A percentile compares a stretch with the other conserved stretches of the same genome.
Conservation (phyloP, 1,140 invertebrate genomes). For the Neotoxoptera formosana region DNA sequence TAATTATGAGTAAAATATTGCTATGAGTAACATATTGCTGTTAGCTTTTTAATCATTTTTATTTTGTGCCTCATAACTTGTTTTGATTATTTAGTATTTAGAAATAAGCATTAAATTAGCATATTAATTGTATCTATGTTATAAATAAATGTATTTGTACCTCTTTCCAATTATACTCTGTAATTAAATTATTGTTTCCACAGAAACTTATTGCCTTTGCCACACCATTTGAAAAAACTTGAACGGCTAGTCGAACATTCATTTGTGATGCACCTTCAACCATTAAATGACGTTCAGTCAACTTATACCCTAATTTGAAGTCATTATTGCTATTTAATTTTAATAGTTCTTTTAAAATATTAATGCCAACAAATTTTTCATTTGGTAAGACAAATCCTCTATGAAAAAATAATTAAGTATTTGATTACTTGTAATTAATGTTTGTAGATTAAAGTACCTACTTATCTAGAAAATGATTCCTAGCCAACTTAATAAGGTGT, state of each 20-base stretch:
- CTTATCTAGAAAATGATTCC: neutral
- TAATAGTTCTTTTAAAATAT: neutral
- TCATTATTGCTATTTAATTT: neutral
- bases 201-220: no score
- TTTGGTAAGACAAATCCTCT: neutral
- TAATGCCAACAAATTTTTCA: neutral
- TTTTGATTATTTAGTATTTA: no score
- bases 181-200: no score
- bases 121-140: no score
- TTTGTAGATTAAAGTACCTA: neutral
- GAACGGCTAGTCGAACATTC: neutral
- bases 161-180: no score
- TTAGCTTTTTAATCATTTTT: no score
- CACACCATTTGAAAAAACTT: no score
- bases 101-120: no score
- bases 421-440: neutral
- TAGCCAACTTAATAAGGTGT: neutral
- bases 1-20: no score
- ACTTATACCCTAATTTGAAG: neutral
- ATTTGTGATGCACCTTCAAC: neutral
- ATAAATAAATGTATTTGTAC: no score
- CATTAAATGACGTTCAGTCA: neutral
- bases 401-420: neutral
- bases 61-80: no score
- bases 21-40: no score